Conservation (phyloP, 2,113 vertebrate species). For the Podarcis muralis region DNA sequence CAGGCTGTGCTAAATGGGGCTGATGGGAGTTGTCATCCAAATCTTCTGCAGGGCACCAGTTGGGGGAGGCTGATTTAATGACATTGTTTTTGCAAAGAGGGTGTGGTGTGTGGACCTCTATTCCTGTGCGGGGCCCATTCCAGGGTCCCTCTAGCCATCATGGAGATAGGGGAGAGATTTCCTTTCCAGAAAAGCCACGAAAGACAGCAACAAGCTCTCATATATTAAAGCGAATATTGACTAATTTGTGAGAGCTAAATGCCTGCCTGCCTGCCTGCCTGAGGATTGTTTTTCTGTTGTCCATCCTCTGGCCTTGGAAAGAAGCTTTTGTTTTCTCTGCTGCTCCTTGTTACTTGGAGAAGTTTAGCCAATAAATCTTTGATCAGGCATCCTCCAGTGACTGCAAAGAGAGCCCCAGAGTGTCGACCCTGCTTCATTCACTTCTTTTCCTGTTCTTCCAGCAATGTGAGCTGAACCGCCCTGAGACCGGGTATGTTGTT, state of each 20-base stretch:
- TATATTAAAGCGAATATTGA: not conserved
- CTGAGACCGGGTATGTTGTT: too few species aligned
- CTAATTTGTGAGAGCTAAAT: not conserved
- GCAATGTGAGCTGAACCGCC: too few species aligned
- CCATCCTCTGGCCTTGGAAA: not conserved
- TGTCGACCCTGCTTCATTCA: too few species aligned
- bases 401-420: too few species aligned
- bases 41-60: too few species aligned
- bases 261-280: too few species aligned
- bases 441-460: too few species aligned
- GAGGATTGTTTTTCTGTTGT: not conserved
- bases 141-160: not conserved
- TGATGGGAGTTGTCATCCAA: too few species aligned
- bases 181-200: not conserved
- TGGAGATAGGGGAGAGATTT: not conserved
- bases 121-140: not conserved
- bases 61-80: too few species aligned
- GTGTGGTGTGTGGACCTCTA: not conserved
- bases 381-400: not conserved
- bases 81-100: not conserved
- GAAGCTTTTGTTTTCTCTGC: not conserved
- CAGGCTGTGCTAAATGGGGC: too few species aligned
- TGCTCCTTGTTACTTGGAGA: not conserved
- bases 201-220: not conserved
- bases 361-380: not conserved